Conservation (phyloP, 2,797 vertebrate genomes). For the Sebastes diploproa region DNA sequence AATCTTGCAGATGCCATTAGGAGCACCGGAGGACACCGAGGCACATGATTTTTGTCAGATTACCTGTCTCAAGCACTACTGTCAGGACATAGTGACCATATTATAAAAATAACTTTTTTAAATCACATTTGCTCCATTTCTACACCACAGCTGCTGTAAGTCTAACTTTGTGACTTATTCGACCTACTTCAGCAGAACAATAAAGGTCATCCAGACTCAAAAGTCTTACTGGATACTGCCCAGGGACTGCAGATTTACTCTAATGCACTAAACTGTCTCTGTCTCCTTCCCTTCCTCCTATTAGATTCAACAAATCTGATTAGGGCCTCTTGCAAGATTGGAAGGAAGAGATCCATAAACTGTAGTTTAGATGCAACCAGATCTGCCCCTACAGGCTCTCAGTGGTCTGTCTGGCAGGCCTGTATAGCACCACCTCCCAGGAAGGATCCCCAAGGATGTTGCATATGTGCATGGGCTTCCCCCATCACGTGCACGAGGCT, state of each 20-base stretch:
- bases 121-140: too few species aligned
- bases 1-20: too few species aligned
- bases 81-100: too few species aligned
- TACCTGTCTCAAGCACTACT: too few species aligned
- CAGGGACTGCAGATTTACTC: conserved; percentile 16
- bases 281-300: conserved; percentile 50
- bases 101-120: too few species aligned
- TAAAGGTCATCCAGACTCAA: conserved; percentile 56
- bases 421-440: conserved; percentile 6
- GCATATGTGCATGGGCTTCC: conserved; percentile 57
- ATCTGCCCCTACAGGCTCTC: not conserved
- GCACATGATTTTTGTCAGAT: too few species aligned
- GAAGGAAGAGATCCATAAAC: conserved; percentile 25
- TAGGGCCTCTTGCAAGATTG: conserved; percentile 10
- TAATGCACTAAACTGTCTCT: conserved; percentile 20
- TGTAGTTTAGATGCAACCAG: conserved; percentile 23
- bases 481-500: conserved; percentile 46
- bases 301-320: conserved; percentile 60
- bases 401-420: conserved; percentile 5
- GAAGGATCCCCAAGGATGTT: conserved; percentile 58
- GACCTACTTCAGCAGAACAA: conserved; percentile 50
- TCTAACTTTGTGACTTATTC: conserved; percentile 1
- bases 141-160: not conserved
- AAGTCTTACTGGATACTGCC: conserved; percentile 30
- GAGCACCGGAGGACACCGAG: too few species aligned